Conservation (phyloP, 1,140 invertebrate genomes). For the Pogonognathellus flavescens region DNA sequence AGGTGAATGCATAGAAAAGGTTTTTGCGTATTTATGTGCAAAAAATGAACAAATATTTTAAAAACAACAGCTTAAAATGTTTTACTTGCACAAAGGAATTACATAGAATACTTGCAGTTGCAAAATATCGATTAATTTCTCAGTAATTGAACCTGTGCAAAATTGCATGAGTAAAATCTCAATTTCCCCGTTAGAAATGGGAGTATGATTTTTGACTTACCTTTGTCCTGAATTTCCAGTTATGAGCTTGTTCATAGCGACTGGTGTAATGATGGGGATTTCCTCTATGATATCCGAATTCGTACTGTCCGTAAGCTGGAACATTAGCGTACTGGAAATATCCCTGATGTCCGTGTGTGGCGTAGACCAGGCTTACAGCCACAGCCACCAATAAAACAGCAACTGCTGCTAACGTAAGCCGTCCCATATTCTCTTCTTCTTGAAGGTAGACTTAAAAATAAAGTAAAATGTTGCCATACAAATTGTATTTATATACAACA, state of each 20-base stretch:
- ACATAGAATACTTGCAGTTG: no score
- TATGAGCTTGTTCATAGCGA: conserved; percentile 69
- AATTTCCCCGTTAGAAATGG: no score
- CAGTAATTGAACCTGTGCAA: no score
- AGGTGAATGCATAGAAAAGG: no score
- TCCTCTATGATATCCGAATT: conserved; percentile 69
- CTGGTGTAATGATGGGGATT: conserved; percentile 70
- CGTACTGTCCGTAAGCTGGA: conserved; percentile 69
- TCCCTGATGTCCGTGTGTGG: conserved; percentile 56
- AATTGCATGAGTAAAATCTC: no score
- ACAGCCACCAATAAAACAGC: conserved; percentile 3
- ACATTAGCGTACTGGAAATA: conserved; percentile 70
- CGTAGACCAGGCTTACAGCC: conserved; percentile 16
- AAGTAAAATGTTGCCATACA: conserved; percentile 29
- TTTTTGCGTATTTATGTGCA: no score
- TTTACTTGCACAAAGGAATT: no score
- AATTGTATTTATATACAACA: conserved; percentile 20
- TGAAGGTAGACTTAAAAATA: conserved; percentile 42
- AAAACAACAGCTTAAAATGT: no score
- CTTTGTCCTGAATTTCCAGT: conserved; percentile 69
- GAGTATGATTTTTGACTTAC: conserved; percentile 58
- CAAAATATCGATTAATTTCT: no score
- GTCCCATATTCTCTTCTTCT: conserved; percentile 16
- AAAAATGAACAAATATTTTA: no score
- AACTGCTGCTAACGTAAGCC: background rate